A percentile compares a stretch with the other conserved stretches of the same genome.
Evolutionary conservation across 2,113 vertebrate genomes (phyloP).

Genomic region (Geothlypis trichas): DNA sequence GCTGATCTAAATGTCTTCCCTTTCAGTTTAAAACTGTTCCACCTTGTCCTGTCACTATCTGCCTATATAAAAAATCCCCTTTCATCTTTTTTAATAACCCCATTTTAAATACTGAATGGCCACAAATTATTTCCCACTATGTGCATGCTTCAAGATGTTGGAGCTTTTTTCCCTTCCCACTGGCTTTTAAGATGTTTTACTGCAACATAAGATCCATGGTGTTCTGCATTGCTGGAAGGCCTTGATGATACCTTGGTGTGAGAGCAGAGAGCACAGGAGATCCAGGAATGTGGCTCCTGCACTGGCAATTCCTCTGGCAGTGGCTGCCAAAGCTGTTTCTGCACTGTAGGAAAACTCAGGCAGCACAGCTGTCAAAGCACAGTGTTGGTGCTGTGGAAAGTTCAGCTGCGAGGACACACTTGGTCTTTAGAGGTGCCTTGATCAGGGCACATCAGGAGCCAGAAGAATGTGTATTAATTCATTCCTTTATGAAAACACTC

Average conservation of each 20-base stretch:
- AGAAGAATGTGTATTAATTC: background rate
- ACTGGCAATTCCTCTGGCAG: background rate
- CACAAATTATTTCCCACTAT: background rate
- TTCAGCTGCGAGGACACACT: background rate
- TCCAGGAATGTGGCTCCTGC: background rate
- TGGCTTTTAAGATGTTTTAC: background rate
- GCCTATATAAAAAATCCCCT: background rate
- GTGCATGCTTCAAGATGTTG: background rate
- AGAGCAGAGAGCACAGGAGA: background rate
- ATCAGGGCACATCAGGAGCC: background rate
- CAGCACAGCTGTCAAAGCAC: background rate
- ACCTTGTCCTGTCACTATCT: background rate
- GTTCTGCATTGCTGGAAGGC: background rate
- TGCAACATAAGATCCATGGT: background rate
- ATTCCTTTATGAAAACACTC: background rate
- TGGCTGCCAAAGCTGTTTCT: background rate
- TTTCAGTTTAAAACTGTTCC: background rate
- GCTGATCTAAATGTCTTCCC: background rate
- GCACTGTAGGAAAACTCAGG: background rate
- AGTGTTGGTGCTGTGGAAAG: background rate
- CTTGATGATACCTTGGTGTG: background rate
- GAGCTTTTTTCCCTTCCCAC: background rate
- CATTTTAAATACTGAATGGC: background rate
- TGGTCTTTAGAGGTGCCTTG: background rate
- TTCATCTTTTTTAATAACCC: background rate